Evolutionary conservation across 1,140 invertebrate genomes (phyloP), one percentile per base, ranked within the genome.

Genomic region (Hycleus phaleratus): DNA sequence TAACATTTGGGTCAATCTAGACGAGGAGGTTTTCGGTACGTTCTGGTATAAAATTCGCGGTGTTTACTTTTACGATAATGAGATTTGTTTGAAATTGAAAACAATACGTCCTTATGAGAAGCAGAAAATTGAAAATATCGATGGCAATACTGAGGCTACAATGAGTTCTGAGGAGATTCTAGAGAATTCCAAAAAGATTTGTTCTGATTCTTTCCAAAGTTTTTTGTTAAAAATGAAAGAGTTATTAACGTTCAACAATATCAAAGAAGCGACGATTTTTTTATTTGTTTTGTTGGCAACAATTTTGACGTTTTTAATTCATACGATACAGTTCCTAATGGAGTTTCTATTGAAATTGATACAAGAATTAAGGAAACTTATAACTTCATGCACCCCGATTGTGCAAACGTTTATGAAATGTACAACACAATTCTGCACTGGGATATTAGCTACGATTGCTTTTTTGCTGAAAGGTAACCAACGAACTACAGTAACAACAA

Each of bases 351-450:
- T 70, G 43, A 62, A 61, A 54, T 43, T 70, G 12, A 45, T 70
- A 25, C 55, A 49, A 47, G 69, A 75, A 62, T 32, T 72, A 2
- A 68, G 68, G 24, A 42, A 58, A 44, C 46, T 75, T 38, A 62
- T 77, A 26, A 60, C 58, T 49, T 66, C 61, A 11, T 55, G 63
- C 0, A 76, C 72, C 10, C 76, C 77, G 26, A 63, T 77, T 45
- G 47, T 72, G 1, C 54, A 75, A 49, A 68, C 68, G 3, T 49
- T 74, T 11, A 68, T 74, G 46, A 71, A 75, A 18, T 64, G 74
- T 10, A 45, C 75, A 38, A 46, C 65, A 11, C 75, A 68, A 64
- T 70, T 66, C 57, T 63, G 74, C 18, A 69, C 62, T 46, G 75
- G 71, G 44, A 67, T 74, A 18, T 73, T 67, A 57, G 69, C 67